Conservation (phyloP, 2,113 vertebrate genomes). For the Cyphomyrus discorhynchus region DNA sequence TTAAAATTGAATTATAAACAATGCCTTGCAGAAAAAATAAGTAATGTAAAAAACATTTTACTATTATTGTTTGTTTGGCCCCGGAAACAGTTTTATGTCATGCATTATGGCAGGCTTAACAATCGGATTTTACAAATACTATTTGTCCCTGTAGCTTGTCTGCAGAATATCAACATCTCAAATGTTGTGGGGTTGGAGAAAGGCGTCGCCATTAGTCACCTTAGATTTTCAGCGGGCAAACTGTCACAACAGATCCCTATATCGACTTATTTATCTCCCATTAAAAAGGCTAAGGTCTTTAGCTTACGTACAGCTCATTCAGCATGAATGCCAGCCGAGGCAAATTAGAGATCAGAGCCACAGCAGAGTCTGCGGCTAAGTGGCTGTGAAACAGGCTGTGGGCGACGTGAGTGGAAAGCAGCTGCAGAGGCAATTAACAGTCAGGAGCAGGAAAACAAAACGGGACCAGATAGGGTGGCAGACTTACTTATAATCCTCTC, state of each 20-base stretch:
- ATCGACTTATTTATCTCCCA: background rate
- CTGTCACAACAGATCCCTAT: background rate
- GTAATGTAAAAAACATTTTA: background rate
- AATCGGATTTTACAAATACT: background rate
- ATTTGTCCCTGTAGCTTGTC: background rate
- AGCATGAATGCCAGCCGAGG: background rate
- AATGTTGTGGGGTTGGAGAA: background rate
- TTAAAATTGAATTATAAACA: background rate
- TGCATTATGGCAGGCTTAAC: background rate
- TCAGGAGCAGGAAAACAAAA: background rate
- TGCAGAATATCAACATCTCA: background rate
- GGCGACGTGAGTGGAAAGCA: background rate
- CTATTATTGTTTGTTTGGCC: background rate
- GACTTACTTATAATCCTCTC: background rate
- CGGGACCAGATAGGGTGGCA: background rate
- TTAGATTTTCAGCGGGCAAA: background rate
- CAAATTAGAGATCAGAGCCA: background rate
- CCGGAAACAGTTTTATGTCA: background rate
- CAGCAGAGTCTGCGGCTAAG: background rate
- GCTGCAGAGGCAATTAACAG: conserved; percentile 2
- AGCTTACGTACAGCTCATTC: background rate
- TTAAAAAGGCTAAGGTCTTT: background rate
- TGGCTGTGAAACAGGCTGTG: background rate
- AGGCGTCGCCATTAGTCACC: background rate
- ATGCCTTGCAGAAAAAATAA: background rate